A percentile compares a stretch with the other conserved stretches of the same genome.
Conservation (phyloP, 2,113 vertebrate species). For the Spea multiplicata region DNA sequence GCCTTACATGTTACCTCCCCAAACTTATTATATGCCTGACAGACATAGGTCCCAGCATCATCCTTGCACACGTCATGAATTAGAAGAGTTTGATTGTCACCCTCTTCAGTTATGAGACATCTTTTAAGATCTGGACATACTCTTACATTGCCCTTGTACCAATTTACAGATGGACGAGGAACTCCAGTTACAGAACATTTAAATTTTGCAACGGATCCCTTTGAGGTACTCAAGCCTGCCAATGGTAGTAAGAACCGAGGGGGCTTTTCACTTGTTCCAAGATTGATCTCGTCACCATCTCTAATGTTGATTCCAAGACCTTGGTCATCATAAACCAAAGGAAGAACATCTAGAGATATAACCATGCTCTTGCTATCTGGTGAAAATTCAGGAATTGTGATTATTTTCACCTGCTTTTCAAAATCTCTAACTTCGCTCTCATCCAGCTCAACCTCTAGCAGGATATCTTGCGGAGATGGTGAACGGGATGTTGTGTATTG, state of each 20-base stretch:
- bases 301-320: conserved; percentile 66
- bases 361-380: conserved; percentile 94
- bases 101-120: conserved; percentile 76
- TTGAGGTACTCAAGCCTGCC: conserved; percentile 76
- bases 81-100: conserved; percentile 82
- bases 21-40: conserved; percentile 79
- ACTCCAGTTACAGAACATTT: conserved; percentile 89
- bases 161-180: conserved; percentile 82
- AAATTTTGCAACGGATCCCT: conserved; percentile 82
- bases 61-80: conserved; percentile 68
- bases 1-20: conserved; percentile 86
- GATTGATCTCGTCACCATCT: conserved; percentile 79
- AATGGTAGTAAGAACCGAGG: conserved; percentile 87
- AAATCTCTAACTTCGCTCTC: conserved; percentile 94
- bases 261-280: conserved; percentile 93
- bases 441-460: conserved; percentile 93
- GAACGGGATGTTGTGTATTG: conserved; percentile 82
- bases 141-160: conserved; percentile 81
- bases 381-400: conserved; percentile 90
- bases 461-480: conserved; percentile 95
- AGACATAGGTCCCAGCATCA: conserved; percentile 82
- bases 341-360: conserved; percentile 91
- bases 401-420: conserved; percentile 96
- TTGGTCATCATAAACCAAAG: conserved; percentile 79
- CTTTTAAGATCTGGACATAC: conserved; percentile 74